These are phyloP conservation scores for Chelmon rostratus DNA, from an alignment of 2,797 vertebrate species.

Conservation along the genomic window DNA sequence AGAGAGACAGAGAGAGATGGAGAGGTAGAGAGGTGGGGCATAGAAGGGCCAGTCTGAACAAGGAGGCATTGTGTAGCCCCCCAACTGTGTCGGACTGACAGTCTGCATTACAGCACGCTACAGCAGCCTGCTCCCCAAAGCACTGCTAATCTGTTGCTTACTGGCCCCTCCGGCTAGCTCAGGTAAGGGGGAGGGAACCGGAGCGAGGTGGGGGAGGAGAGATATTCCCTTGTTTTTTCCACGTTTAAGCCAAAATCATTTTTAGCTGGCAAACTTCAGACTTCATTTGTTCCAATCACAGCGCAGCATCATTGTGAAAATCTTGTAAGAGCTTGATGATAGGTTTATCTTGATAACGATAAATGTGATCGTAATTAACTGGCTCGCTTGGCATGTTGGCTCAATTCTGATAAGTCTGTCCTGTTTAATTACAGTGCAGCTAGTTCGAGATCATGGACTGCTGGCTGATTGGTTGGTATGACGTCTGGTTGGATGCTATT, in stretches of 20 bases:
- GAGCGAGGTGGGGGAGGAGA: background rate
- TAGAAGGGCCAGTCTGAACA: slow-evolving; percentile 76
- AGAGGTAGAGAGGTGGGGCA: slow-evolving; percentile 74
- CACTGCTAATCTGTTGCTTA: slow-evolving; percentile 76
- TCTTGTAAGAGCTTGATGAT: background rate
- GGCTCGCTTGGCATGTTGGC: background rate
- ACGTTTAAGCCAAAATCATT: background rate
- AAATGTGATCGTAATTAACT: background rate
- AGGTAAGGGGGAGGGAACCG: slow-evolving; percentile 58
- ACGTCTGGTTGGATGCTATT: background rate
- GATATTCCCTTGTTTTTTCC: slow-evolving; percentile 26
- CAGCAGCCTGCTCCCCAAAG: slow-evolving; percentile 73
- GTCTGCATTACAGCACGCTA: slow-evolving; percentile 80
- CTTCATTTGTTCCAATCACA: background rate
- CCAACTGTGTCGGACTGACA: slow-evolving; percentile 81
- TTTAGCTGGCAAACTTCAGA: background rate
- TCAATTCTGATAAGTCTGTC: background rate
- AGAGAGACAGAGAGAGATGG: slow-evolving; percentile 46
- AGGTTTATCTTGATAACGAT: background rate
- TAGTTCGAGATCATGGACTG: background rate
- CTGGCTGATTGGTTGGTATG: slow-evolving; percentile 8
- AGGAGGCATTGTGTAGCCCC: slow-evolving; percentile 83
- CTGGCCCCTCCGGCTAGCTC: slow-evolving; percentile 60
- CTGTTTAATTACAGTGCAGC: background rate
- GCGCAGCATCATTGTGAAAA: no score